Evolutionary conservation across 1,140 invertebrate species (phyloP).

Genomic region (Cecropterus lyciades): DNA sequence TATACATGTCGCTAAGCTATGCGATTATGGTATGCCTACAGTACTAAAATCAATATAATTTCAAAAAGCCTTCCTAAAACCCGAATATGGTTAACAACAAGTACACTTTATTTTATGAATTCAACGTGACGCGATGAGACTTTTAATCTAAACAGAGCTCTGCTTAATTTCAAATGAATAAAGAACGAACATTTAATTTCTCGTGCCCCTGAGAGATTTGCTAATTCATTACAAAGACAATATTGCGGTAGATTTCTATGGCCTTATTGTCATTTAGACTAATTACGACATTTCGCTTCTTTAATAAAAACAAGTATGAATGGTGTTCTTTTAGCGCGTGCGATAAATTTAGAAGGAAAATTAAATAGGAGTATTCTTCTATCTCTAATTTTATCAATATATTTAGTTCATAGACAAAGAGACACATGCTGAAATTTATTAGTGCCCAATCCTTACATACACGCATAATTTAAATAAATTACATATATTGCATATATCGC

Average conservation of each 20-base stretch:
- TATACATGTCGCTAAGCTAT: no score
- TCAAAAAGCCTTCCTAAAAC: no score
- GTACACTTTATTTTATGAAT: background rate
- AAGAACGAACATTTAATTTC: slow-evolving; percentile 29
- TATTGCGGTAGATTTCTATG: slow-evolving; percentile 24
- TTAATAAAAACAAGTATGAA: slow-evolving; percentile 1
- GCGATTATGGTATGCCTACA: no score
- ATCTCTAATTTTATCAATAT: no score
- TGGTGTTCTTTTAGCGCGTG: background rate
- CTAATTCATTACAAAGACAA: slow-evolving; percentile 26
- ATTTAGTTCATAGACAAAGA: no score
- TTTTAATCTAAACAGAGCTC: slow-evolving; percentile 8
- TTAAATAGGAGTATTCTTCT: background rate
- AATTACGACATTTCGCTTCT: slow-evolving; percentile 14
- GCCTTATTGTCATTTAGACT: slow-evolving; percentile 19
- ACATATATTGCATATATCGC: no score
- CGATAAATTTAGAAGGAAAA: background rate
- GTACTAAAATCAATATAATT: no score
- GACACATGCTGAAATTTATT: no score
- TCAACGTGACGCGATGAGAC: slow-evolving; percentile 3
- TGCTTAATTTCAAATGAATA: slow-evolving; percentile 20
- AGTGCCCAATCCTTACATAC: no score
- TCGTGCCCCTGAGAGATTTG: slow-evolving; percentile 19
- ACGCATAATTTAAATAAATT: no score
- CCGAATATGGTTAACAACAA: background rate